Evolutionary conservation across 2,113 vertebrate species (phyloP), one percentile per base, ranked within the genome.

Genomic region (Cyanistes caeruleus): DNA sequence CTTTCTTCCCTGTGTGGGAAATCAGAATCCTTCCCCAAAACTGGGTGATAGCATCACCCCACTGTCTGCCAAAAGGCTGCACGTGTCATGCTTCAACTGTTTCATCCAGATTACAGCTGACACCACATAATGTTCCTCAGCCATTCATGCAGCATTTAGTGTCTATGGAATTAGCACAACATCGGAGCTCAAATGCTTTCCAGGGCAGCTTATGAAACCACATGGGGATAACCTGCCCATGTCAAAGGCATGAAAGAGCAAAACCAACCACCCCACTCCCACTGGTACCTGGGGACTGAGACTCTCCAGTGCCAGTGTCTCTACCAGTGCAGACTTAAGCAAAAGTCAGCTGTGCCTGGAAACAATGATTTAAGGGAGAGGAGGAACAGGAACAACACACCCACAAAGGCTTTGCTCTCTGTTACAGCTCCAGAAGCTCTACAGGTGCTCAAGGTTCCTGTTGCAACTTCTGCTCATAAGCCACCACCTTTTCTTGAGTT

Each of bases 61-160:
- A 15, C 25, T 41, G 11, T 21, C 64, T 90, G 68, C 64, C 87
- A 59, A 37, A 48, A 86, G 30, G 39, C 69, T 90, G 68, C 59
- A 74, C 0, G 0, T 19, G 23, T 60, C 51, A 41, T 4, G 8
- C 22, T 37, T 77, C 72, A 83, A 8, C 16, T 5, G 0, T 30
- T 77, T 13, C 67, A 81, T 16, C 13, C 2, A 73, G 75, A 33
- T n/a, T 52, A 31, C 24, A 84, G 33, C 37, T 41, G n/a, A 60
- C 35, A 56, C 37, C 46, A 28, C 3, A 4, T 1, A 15, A 23
- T 0, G 1, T 10, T 77, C 19, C 33, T 33, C 30, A 69, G 58
- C 9, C 46, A 82, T 3, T n/a, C 49, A 9, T 3, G 7, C 49
- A 76, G 41, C 25, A 80, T 80, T 74, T 27, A 63, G 43, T 24